Conservation (phyloP, 2,888 invertebrate species). For the Choristoneura rosaceana region DNA sequence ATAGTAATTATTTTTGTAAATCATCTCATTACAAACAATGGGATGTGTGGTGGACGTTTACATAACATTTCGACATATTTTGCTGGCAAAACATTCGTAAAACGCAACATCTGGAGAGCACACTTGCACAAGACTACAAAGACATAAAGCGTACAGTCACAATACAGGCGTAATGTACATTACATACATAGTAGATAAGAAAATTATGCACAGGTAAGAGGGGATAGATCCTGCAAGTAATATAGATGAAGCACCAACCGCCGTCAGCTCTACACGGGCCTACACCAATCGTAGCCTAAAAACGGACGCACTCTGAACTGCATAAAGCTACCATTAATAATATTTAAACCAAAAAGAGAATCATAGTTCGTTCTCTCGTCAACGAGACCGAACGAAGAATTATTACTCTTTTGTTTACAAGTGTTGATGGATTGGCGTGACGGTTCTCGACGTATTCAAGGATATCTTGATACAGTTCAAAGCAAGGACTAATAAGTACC, state of each 20-base stretch:
- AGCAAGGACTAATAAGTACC: constrained; percentile 52
- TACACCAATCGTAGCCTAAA: constrained; percentile 70
- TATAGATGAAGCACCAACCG: constrained; percentile 84
- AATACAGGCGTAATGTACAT: constrained; percentile 67
- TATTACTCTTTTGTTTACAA: background rate
- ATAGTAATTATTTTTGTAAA: background rate
- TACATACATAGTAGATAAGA: constrained; percentile 68
- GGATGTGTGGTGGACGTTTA: background rate
- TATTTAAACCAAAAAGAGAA: background rate
- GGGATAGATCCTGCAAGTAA: constrained; percentile 64
- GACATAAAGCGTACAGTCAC: constrained; percentile 72
- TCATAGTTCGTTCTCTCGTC: background rate
- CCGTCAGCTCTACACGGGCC: constrained; percentile 69
- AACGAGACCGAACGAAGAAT: background rate
- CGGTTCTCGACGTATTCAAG: background rate
- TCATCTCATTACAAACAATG: background rate
- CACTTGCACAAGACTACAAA: constrained; percentile 43
- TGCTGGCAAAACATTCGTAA: background rate
- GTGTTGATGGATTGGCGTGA: background rate
- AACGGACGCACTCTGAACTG: constrained; percentile 47
- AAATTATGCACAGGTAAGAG: constrained; percentile 72
- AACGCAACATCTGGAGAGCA: constrained; percentile 42
- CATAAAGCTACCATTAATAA: constrained; percentile 31
- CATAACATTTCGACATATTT: background rate
- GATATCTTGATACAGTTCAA: constrained; percentile 26